Percentiles rank a stretch among this genome's conserved stretches.
Conservation (phyloP, 2,888 invertebrate species). For the Pilophorus perplexus region DNA sequence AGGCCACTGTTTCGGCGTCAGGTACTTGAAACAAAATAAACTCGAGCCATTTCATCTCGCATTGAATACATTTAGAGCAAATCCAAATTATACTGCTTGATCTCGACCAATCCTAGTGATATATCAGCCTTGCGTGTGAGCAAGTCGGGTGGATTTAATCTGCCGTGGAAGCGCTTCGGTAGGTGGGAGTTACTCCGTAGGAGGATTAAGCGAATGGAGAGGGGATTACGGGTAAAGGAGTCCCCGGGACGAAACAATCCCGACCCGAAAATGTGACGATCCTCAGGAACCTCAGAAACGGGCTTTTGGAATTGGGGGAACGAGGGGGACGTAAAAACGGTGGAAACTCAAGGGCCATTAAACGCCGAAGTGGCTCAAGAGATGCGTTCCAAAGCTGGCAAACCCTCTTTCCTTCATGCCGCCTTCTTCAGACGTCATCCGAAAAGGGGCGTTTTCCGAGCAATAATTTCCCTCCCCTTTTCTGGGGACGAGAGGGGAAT, state of each 20-base stretch:
- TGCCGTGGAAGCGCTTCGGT: constrained; percentile 2
- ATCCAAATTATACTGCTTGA: no score
- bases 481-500: no score
- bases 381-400: neutral
- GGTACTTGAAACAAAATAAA: no score
- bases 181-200: no score
- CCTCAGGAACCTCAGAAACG: neutral
- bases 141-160: constrained; percentile 3
- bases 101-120: no score
- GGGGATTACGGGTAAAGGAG: constrained; percentile 10
- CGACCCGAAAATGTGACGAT: neutral
- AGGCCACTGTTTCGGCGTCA: no score
- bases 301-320: no score
- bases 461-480: constrained; percentile 21
- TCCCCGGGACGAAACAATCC: no score
- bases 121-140: no score
- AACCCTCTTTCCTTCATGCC: neutral
- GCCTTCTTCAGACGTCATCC: neutral
- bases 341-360: constrained; percentile 30
- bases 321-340: constrained; percentile 3
- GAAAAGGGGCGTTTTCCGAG: neutral
- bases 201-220: neutral
- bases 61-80: no score
- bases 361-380: neutral
- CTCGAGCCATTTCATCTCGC: no score